Percentiles rank a stretch among this genome's conserved stretches.
These are phyloP conservation scores for Myripristis murdjan DNA, from an alignment of 2,797 vertebrate species.

Conservation along the genomic window DNA sequence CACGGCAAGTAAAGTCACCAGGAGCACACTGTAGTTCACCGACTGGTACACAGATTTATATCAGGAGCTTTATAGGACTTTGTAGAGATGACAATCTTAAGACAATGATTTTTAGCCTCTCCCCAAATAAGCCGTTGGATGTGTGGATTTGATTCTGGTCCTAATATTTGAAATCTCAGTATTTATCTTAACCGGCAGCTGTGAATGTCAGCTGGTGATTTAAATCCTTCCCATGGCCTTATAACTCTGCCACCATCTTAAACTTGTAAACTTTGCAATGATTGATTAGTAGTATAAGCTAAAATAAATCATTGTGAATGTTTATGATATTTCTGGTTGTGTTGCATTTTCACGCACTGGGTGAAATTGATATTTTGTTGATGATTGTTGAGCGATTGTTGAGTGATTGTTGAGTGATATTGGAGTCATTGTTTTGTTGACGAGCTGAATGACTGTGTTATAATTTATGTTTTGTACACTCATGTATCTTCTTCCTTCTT, in stretches of 20 bases:
- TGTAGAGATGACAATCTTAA: neutral
- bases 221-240: slow-evolving; percentile 19
- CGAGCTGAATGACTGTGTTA: neutral
- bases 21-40: neutral
- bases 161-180: slow-evolving; percentile 8
- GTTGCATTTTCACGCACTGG: neutral
- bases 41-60: neutral
- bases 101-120: neutral
- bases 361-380: neutral
- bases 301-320: no score
- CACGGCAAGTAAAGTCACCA: neutral
- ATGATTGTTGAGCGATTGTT: no score
- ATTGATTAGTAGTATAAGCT: neutral
- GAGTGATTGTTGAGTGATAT: no score
- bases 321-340: neutral
- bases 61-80: no score
- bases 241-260: neutral
- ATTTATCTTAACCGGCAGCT: slow-evolving; percentile 30
- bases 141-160: neutral
- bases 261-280: neutral
- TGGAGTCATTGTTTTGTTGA: neutral
- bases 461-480: slow-evolving; percentile 22
- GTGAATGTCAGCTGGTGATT: slow-evolving; percentile 41
- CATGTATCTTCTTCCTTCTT: slow-evolving; percentile 61
- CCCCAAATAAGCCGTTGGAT: neutral